phyloP scores from a whole-genome alignment of 2,888 invertebrate genomes.

The Mesoligia furuncula region DNA sequence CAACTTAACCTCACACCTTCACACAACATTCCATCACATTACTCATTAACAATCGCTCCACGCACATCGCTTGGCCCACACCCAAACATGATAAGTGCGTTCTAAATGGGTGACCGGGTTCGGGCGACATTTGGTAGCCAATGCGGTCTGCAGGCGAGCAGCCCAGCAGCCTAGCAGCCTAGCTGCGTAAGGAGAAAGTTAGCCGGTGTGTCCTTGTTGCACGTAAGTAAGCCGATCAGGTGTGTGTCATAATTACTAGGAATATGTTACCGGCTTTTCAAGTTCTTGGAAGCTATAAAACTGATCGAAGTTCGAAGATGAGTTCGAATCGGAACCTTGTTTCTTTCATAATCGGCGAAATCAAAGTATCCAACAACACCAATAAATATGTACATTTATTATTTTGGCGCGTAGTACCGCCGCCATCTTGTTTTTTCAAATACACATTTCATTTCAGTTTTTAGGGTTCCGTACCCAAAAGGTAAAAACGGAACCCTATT shows the following conservation, averaged over 20 bases:
- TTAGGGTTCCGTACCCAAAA: no score
- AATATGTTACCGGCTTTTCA: conserved; percentile 9
- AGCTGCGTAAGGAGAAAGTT: conserved; percentile 80
- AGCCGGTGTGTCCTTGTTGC: conserved; percentile 79
- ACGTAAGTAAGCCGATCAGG: conserved; percentile 46
- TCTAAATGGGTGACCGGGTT: conserved; percentile 85
- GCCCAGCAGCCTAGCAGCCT: conserved; percentile 41
- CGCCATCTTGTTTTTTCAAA: not conserved
- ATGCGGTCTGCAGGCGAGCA: conserved; percentile 72
- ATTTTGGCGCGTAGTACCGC: not conserved
- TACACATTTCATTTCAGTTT: no score
- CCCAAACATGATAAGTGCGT: conserved; percentile 75
- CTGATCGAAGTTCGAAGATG: conserved; percentile 13
- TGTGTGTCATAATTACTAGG: conserved; percentile 43
- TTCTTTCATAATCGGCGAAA: not conserved
- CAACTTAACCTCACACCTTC: conserved; percentile 27
- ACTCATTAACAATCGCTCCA: conserved; percentile 63
- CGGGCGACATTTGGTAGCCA: conserved; percentile 76
- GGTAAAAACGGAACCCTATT: no score
- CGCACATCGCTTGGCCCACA: conserved; percentile 68
- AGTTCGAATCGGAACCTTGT: not conserved
- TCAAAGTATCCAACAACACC: not conserved
- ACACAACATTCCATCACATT: conserved; percentile 48
- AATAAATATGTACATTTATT: not conserved
- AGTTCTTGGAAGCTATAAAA: conserved; percentile 10